Evolutionary conservation across 1,140 invertebrate species (phyloP), one percentile per base, ranked within the genome.

Genomic region (Phthorimaea operculella): DNA sequence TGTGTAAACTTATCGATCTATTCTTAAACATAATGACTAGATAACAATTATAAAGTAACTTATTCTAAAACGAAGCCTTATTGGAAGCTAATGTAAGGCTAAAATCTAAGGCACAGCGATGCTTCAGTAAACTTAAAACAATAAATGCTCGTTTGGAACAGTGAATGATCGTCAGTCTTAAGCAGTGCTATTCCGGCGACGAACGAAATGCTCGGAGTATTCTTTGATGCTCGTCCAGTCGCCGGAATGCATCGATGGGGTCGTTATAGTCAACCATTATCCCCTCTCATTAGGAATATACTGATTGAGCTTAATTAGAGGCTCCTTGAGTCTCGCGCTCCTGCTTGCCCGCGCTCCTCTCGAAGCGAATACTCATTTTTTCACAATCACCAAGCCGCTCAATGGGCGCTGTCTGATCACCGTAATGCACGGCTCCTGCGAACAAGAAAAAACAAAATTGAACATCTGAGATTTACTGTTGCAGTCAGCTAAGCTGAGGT

Each of bases 231-330:
- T 69, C 70, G 68, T 70, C 74, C 72, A 64, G 63, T 67, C 68
- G 65, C 57, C 63, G 81, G 81, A 81, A 81, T 84, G 76, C 76
- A 71, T 83, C 75, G 78, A 81, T 83, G 74, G 71, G 74, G 60
- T 81, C 79, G 79, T 81, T 77, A 76, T 74, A 79, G 72, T 75
- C 79, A 72, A 80, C 78, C 74, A 84, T 84, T 79, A 82, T 77
- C 72, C 74, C 66, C 79, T 76, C 74, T 81, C 81, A 83, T 83
- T 85, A 85, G 79, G 77, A 83, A 85, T 83, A 85, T 77, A 82
- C 81, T 83, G 82, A 85, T 85, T 85, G 76, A 77, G 76, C 70
- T 82, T 84, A 85, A 85, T 85, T 85, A 80, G 70, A 75, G 82
- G 77, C 72, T 82, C 75, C 68, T 64, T 54, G 64, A 77, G 72